These are phyloP conservation scores for Dichetophora obliterata DNA, from an alignment of 2,888 invertebrate genomes.

Conservation along the genomic window DNA sequence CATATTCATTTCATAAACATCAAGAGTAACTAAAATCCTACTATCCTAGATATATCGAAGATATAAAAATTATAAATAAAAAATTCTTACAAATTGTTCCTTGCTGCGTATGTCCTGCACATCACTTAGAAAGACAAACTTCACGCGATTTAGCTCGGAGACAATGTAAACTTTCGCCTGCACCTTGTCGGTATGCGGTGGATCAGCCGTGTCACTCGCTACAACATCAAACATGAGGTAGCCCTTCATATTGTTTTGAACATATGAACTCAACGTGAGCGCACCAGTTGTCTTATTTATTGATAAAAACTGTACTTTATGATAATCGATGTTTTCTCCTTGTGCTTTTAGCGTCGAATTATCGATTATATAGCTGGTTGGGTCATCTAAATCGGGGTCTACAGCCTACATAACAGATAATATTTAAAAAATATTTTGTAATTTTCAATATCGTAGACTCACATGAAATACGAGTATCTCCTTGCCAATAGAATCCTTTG, in stretches of 20 bases:
- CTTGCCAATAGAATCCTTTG: conserved; percentile 69
- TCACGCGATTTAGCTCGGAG: conserved; percentile 72
- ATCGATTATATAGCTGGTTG: conserved; percentile 70
- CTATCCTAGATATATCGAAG: no score
- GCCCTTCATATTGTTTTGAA: conserved; percentile 64
- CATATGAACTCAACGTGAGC: conserved; percentile 58
- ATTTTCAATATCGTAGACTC: conserved; percentile 40
- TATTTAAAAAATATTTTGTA: neutral
- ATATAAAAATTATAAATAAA: no score
- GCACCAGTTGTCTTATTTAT: conserved; percentile 70
- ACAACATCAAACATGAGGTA: conserved; percentile 74
- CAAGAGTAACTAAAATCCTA: no score
- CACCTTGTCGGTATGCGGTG: conserved; percentile 68
- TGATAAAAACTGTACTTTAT: conserved; percentile 69
- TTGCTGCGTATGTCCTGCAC: conserved; percentile 53
- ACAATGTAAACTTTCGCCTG: conserved; percentile 74
- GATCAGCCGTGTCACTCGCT: conserved; percentile 72
- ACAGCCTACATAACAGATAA: conserved; percentile 73
- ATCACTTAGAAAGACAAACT: conserved; percentile 53
- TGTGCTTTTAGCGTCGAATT: conserved; percentile 68
- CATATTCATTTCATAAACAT: no score
- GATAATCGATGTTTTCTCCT: conserved; percentile 66
- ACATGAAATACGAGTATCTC: conserved; percentile 72
- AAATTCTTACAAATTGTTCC: conserved; percentile 71
- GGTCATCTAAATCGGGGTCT: conserved; percentile 71